Base-by-base conservation (phyloP, 2,113 vertebrate species). In the Dendropsophus ebraccatus region DNA sequence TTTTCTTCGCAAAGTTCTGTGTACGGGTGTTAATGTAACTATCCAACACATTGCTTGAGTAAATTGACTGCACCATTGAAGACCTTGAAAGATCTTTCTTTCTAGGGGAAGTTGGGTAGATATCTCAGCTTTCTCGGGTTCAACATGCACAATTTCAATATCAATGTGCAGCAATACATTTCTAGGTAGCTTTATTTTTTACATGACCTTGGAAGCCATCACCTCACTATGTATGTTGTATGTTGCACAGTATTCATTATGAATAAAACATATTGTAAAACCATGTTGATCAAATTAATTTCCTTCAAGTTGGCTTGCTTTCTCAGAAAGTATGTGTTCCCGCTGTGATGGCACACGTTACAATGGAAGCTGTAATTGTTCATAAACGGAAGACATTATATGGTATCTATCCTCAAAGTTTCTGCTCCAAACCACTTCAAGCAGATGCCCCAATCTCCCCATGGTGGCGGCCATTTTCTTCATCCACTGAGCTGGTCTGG, bases 301-400 rank as follows among this genome's bases (percentile, higher is more conserved):
- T 7, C n/a, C 58, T 28, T n/a, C n/a, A n/a, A n/a, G n/a, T n/a
- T 99, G 2, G 98, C 98, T 97, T 99, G 98, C 91, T 99, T 99
- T 85, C 98, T 94, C 87, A 99, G 91, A 90, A 99, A 99, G 87
- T 99, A 99, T 0, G 98, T 99, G 90, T 99, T 99, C 69, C 98
- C 98, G 0, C 98, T 99, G 88, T 99, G 98, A 87, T 99, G 98
- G 88, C 98, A 99, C 14, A 98, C 92, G 0, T 99, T 99, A 92
- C 98, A 99, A 88, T 99, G 98, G 89, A 99, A 99, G 83, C 98
- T 98, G 88, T 99, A 99, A 88, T 99, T 99, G 87, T 97, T 99
- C 97, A 99, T 98, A 89, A 99, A 99, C 5, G 97, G 97, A 45
- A 99, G 93, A 70, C 97, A 99, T 0, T 91, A 99, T 98, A 96